A percentile compares a stretch with the other conserved stretches of the same genome.
Evolutionary conservation across 1,140 invertebrate genomes (phyloP).

Genomic region (Pararge aegeria): DNA sequence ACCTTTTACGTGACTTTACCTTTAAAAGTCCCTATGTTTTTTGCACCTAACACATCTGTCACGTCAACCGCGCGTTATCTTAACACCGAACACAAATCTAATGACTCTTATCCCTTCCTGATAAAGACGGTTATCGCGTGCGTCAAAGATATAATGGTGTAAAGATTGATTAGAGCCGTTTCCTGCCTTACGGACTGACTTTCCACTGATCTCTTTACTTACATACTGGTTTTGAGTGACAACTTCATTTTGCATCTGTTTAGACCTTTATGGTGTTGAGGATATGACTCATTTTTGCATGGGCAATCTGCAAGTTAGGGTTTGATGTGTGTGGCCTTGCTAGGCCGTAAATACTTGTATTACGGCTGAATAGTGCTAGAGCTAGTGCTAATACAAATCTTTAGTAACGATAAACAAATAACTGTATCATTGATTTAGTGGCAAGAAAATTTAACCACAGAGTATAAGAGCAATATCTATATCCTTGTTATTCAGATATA

Average conservation of each 20-base stretch:
- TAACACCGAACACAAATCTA: constrained; percentile 18
- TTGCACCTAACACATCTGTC: constrained; percentile 25
- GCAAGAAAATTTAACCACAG: no score
- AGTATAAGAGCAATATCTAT: no score
- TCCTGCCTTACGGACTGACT: constrained; percentile 52
- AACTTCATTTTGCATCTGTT: constrained; percentile 25
- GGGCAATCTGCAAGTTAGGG: constrained; percentile 1
- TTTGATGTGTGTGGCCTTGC: constrained; percentile 39
- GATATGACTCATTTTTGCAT: constrained; percentile 29
- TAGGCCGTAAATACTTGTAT: constrained; percentile 8
- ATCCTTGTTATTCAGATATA: no score
- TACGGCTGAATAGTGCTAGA: no score
- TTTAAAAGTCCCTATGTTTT: constrained; percentile 25
- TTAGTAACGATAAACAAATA: no score
- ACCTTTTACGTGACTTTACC: no score
- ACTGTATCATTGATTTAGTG: no score
- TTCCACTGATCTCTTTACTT: constrained; percentile 58
- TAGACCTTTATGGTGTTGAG: constrained; percentile 15
- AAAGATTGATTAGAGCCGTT: constrained; percentile 53
- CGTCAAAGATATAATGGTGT: constrained; percentile 29
- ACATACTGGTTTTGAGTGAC: constrained; percentile 36
- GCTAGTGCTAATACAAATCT: no score
- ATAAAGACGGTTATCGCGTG: constrained; percentile 42
- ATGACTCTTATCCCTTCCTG: constrained; percentile 33
- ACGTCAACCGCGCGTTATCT: constrained; percentile 19